A percentile compares a stretch with the other conserved stretches of the same genome.
Evolutionary conservation across 1,140 invertebrate species (phyloP).

Genomic region (Samia ricini): DNA sequence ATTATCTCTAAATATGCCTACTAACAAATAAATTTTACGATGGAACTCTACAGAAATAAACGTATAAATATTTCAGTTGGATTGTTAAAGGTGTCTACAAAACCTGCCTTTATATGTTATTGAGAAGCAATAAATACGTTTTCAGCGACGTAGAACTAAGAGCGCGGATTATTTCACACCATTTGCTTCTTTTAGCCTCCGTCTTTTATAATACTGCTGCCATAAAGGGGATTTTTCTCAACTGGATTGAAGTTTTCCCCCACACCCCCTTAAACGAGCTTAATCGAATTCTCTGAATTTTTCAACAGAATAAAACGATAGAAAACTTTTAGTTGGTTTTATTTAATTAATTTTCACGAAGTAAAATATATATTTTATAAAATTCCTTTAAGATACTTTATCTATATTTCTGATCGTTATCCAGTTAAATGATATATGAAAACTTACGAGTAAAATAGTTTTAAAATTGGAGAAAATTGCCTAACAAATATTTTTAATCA

Average conservation of each 20-base stretch:
- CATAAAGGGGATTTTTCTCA: conserved; percentile 55
- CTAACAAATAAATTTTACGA: background rate
- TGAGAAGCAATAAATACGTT: conserved; percentile 70
- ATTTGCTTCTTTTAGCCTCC: conserved; percentile 72
- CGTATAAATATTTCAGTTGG: background rate
- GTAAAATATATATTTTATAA: no score
- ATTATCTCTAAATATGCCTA: no score
- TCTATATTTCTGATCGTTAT: no score
- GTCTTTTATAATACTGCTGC: conserved; percentile 63
- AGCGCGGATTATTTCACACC: conserved; percentile 73
- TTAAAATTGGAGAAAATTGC: conserved; percentile 16
- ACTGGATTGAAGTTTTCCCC: conserved; percentile 59
- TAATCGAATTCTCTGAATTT: conserved; percentile 50
- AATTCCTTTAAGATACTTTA: no score
- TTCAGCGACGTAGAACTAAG: conserved; percentile 71
- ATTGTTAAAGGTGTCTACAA: conserved; percentile 5
- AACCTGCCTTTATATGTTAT: background rate
- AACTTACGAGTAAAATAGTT: no score
- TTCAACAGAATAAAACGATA: no score
- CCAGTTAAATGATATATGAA: no score
- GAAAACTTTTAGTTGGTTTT: no score
- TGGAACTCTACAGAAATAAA: background rate
- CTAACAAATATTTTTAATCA: conserved; percentile 7
- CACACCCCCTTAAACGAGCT: conserved; percentile 35
- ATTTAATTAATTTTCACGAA: no score